These are phyloP conservation scores for Oostethus manadensis DNA, from an alignment of 2,113 vertebrate species.

Conservation along the genomic window DNA sequence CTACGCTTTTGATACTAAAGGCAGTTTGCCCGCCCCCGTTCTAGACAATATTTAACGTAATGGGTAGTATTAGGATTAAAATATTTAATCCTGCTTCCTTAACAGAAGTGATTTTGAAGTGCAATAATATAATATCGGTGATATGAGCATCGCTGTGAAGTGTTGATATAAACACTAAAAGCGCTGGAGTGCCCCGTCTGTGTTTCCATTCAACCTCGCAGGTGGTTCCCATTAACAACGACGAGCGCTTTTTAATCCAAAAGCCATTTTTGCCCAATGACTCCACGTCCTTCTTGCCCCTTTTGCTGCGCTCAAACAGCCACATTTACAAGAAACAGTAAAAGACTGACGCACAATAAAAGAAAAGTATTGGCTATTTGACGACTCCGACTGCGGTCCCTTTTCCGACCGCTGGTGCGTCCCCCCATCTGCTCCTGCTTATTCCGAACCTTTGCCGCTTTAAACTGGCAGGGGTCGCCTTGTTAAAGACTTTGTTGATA, in stretches of 20 bases:
- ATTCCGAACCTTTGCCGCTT: constrained; percentile 39
- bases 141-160: too few relatives aligned
- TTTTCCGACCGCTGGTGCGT: background rate
- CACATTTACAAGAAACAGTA: constrained; percentile 36
- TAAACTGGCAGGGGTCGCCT: constrained; percentile 28
- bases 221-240: constrained; percentile 28
- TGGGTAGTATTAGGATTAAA: too few relatives aligned
- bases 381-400: constrained; percentile 1
- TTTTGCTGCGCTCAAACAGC: constrained; percentile 19
- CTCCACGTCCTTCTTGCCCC: constrained; percentile 10
- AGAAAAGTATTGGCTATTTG: constrained; percentile 30
- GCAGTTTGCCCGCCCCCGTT: too few relatives aligned
- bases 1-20: too few relatives aligned
- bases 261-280: constrained; percentile 29
- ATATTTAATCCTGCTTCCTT: too few relatives aligned
- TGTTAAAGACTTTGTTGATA: constrained; percentile 46
- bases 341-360: constrained; percentile 37
- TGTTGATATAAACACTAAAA: too few relatives aligned
- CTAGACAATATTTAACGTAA: too few relatives aligned
- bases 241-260: constrained; percentile 15
- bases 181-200: too few relatives aligned
- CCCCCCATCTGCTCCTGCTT: constrained; percentile 62
- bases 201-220: background rate
- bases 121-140: too few relatives aligned
- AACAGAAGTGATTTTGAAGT: too few relatives aligned